A percentile compares a stretch with the other conserved stretches of the same genome.
Evolutionary conservation across 2,888 invertebrate species (phyloP).

Genomic region (Pseudococcus viburni): DNA sequence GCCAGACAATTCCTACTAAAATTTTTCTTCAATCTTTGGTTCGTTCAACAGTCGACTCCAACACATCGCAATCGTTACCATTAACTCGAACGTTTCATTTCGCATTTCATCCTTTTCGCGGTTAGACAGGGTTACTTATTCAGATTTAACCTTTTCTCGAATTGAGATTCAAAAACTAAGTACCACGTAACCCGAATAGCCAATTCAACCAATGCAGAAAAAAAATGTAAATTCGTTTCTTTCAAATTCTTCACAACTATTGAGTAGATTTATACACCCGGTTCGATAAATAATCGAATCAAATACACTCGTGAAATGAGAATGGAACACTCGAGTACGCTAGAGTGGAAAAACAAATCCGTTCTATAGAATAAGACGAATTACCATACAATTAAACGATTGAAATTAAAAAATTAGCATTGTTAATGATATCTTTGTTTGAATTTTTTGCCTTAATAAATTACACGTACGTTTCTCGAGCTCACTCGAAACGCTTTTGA

Average conservation of each 20-base stretch:
- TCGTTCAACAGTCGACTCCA: not conserved
- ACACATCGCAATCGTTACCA: not conserved
- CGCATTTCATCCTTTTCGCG: not conserved
- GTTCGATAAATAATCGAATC: slow-evolving; percentile 12
- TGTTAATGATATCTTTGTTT: slow-evolving; percentile 34
- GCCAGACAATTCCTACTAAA: too few relatives aligned
- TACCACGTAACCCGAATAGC: not conserved
- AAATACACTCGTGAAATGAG: not conserved
- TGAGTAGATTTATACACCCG: not conserved
- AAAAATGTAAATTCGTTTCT: slow-evolving; percentile 10
- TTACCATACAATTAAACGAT: slow-evolving; percentile 31
- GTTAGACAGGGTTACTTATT: not conserved
- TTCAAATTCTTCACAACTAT: not conserved
- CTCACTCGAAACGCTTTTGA: not conserved
- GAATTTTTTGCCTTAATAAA: slow-evolving; percentile 28
- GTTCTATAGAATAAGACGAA: not conserved
- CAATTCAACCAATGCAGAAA: not conserved
- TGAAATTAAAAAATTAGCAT: slow-evolving; percentile 36
- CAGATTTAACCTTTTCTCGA: not conserved
- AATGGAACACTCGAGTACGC: not conserved
- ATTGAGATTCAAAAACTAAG: not conserved
- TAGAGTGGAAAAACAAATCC: not conserved
- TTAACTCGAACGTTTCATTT: not conserved
- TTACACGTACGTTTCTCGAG: not conserved
- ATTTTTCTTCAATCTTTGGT: too few relatives aligned